A percentile compares a stretch with the other conserved stretches of the same genome.
Conservation (phyloP, 2,113 vertebrate species). For the Dromiciops gliroides region DNA sequence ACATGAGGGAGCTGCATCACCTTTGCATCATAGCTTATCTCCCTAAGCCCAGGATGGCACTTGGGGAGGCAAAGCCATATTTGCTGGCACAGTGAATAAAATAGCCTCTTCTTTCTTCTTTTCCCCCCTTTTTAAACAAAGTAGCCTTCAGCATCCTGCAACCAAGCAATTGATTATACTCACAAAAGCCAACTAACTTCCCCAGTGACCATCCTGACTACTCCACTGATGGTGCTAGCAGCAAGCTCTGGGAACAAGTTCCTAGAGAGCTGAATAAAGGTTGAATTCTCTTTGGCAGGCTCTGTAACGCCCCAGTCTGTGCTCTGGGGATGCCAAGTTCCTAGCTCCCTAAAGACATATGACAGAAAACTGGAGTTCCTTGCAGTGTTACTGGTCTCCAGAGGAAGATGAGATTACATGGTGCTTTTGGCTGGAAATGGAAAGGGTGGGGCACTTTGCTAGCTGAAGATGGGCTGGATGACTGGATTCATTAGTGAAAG, state of each 20-base stretch:
- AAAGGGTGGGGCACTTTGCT: neutral
- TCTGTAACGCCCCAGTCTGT: rapidly evolving
- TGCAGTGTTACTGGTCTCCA: rapidly evolving
- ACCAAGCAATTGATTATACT: neutral
- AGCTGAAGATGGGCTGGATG: neutral
- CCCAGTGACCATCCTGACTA: neutral
- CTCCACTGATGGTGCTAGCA: rapidly evolving
- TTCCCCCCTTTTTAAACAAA: rapidly evolving
- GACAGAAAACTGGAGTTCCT: neutral
- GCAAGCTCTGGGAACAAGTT: neutral
- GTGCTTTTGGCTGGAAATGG: neutral
- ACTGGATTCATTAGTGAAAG: neutral
- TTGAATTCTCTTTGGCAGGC: neutral
- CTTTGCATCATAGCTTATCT: neutral
- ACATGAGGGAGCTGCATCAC: neutral
- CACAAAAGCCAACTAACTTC: neutral
- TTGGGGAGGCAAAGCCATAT: neutral
- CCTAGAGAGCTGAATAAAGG: neutral
- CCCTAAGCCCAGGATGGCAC: neutral
- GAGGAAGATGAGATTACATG: neutral
- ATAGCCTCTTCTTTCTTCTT: neutral
- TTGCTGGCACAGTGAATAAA: neutral
- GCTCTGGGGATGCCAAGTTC: neutral
- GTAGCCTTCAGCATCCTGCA: neutral
- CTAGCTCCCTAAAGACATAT: constrained; percentile 12